Base-by-base conservation (phyloP, 2,888 invertebrate species). In the Lasius platythorax region DNA sequence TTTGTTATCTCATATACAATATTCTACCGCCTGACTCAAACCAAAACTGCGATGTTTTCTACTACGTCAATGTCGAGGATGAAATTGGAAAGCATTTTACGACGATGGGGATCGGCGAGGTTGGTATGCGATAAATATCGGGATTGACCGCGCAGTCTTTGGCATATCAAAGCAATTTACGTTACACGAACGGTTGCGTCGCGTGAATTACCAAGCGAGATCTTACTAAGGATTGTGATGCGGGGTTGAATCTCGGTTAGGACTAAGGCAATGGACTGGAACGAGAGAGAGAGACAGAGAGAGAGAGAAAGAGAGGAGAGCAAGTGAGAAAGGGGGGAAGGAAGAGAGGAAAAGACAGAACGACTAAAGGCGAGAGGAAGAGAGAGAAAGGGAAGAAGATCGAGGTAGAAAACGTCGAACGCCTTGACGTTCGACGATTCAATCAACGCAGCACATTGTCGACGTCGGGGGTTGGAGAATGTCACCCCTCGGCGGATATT, bases 381-480 rank as follows among this genome's bases (percentile, higher is more conserved):
- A 46, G 63, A 15, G 8, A 56, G 53, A 58, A 53, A 61, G 58
- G 61, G 46, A 28, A 28, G 50, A 76, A 46, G n/a, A 53, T 33
- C 12, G 46, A 50, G 56, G 68, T 37, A 56, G 82, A 53, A 76
- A 68, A 83, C 76, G 83, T 81, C 89, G 76, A 68, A 83, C 79
- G 83, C 83, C 89, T 85, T 87, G 91, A 90, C 91, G 91, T 92
- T 92, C 91, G 90, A 91, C 90, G 91, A 92, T 92, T 92, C 92
- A 91, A 93, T 93, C 92, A 93, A 92, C 92, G 88, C 86, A 84
- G 89, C 89, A 89, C 89, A 92, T 92, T 92, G 92, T 92, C 88
- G 90, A 85, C 88, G 88, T 87, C 87, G 53, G 85, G 64, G 84
- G 87, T 81, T 78, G 87, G 92, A 87, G 87, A 85, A 92, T 87